A percentile compares a stretch with the other conserved stretches of the same genome.
Evolutionary conservation across 2,888 invertebrate genomes (phyloP).

Genomic region (Trissoscelio sp.): DNA sequence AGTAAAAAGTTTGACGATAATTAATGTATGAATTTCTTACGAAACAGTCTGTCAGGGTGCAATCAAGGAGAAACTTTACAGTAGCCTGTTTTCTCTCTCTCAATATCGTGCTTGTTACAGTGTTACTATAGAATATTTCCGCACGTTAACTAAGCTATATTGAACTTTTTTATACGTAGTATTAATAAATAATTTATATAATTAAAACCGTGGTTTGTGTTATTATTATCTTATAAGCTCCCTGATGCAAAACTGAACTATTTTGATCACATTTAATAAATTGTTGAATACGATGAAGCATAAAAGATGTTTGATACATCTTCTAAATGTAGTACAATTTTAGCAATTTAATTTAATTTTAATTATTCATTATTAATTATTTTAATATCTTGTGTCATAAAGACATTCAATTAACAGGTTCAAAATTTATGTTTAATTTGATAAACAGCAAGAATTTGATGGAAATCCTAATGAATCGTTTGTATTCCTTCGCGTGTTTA

Average conservation of each 20-base stretch:
- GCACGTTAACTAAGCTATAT: conserved; percentile 7
- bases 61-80: conserved; percentile 35
- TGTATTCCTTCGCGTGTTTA: conserved; percentile 11
- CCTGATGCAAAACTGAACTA: not conserved
- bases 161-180: conserved; percentile 18
- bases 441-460: conserved; percentile 27
- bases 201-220: not conserved
- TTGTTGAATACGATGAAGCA: too few species aligned
- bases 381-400: too few species aligned
- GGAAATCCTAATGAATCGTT: conserved; percentile 20
- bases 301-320: too few species aligned
- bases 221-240: conserved; percentile 10
- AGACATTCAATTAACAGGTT: too few species aligned
- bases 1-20: conserved; percentile 37
- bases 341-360: too few species aligned
- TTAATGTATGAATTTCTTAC: conserved; percentile 50
- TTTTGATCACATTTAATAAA: not conserved
- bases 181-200: conserved; percentile 27
- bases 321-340: too few species aligned
- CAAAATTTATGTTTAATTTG: too few species aligned
- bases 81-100: conserved; percentile 22
- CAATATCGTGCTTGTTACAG: conserved; percentile 24
- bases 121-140: conserved; percentile 28
- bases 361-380: too few species aligned
- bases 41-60: conserved; percentile 35